These are phyloP conservation scores for Bothrops alternatus DNA, from an alignment of 2,797 vertebrate species.

Conservation along the genomic window DNA sequence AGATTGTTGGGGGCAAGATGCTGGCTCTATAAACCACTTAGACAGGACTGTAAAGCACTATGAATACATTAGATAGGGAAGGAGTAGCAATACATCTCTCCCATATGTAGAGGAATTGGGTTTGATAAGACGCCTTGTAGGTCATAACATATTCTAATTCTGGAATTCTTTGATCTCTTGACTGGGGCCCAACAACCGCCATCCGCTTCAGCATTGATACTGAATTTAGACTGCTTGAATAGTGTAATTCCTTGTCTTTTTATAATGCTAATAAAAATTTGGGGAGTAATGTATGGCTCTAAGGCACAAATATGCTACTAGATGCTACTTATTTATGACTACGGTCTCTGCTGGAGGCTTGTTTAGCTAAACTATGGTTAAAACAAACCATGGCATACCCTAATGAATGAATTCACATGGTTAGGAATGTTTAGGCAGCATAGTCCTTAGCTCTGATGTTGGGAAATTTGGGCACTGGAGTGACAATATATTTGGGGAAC, in stretches of 20 bases:
- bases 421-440: not conserved
- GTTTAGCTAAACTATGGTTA: not conserved
- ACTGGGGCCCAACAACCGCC: not conserved
- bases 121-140: not conserved
- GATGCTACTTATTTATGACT: not conserved
- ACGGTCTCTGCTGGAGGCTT: not conserved
- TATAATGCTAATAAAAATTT: not conserved
- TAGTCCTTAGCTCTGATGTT: not conserved
- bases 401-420: not conserved
- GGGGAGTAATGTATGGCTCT: not conserved
- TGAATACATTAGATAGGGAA: not conserved
- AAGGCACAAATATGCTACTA: not conserved
- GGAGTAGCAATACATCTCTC: not conserved
- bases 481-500: not conserved
- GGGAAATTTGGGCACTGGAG: not conserved
- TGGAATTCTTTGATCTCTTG: not conserved
- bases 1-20: too few species aligned
- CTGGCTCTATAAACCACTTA: too few species aligned
- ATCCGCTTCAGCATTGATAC: not conserved
- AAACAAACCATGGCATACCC: not conserved
- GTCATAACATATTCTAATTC: not conserved
- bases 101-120: not conserved
- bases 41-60: too few species aligned
- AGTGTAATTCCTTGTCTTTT: not conserved
- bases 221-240: not conserved